Percentiles rank a stretch among this genome's conserved stretches.
Evolutionary conservation across 2,797 vertebrate species (phyloP).

Genomic region (Coreius guichenoti): DNA sequence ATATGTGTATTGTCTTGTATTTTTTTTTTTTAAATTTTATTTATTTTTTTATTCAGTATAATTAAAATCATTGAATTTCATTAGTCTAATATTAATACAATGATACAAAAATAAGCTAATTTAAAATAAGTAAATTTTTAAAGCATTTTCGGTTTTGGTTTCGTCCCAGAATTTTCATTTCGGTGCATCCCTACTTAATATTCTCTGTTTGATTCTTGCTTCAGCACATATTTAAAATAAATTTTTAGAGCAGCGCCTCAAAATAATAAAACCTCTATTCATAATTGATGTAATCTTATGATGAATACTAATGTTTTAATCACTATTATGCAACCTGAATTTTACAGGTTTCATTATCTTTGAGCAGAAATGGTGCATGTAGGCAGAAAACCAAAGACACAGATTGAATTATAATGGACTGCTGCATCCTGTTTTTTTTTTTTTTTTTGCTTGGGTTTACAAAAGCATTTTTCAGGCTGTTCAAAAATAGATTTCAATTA

Average conservation of each 20-base stretch:
- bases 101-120: too few relatives aligned
- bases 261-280: constrained; percentile 38
- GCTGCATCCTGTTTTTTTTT: constrained; percentile 6
- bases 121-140: too few relatives aligned
- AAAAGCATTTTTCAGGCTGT: constrained; percentile 1
- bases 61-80: too few relatives aligned
- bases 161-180: too few relatives aligned
- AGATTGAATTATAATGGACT: constrained; percentile 35
- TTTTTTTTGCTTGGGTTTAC: constrained; percentile 24
- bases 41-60: too few relatives aligned
- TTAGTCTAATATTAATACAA: too few relatives aligned
- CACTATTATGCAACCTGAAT: constrained; percentile 37
- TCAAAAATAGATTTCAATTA: constrained; percentile 45
- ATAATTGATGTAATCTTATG: constrained; percentile 35
- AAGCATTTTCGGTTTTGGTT: too few relatives aligned
- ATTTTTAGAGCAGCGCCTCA: constrained; percentile 19
- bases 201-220: constrained; percentile 3
- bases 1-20: too few relatives aligned
- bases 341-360: constrained; percentile 37
- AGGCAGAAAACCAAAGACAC: background rate
- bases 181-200: background rate
- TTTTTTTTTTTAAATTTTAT: too few relatives aligned
- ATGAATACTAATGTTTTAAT: constrained; percentile 37
- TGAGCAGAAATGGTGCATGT: constrained; percentile 33
- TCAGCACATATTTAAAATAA: constrained; percentile 7